Evolutionary conservation across 2,888 invertebrate genomes (phyloP).

Genomic region (Agonopterix subpropinquella): DNA sequence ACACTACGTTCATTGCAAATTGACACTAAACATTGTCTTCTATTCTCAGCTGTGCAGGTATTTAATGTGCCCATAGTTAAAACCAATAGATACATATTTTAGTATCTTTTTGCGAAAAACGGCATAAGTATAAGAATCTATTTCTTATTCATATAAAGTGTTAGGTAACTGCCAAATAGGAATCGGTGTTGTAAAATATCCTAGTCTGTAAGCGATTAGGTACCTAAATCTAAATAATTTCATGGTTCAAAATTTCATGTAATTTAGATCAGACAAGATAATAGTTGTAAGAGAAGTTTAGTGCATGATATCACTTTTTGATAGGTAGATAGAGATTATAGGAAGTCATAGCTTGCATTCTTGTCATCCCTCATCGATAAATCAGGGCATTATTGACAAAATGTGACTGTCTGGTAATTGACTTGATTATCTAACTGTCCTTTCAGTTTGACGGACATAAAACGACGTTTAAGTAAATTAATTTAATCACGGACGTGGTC

Average conservation of each 20-base stretch:
- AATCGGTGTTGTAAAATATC: slow-evolving; percentile 65
- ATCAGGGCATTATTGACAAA: too few relatives aligned
- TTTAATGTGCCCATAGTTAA: too few relatives aligned
- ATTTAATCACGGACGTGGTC: too few relatives aligned
- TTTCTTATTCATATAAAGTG: slow-evolving; percentile 40
- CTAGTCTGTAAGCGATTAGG: slow-evolving; percentile 52
- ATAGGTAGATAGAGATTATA: slow-evolving; percentile 23
- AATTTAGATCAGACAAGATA: slow-evolving; percentile 29
- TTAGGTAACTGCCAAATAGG: slow-evolving; percentile 72
- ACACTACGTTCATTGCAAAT: slow-evolving; percentile 17
- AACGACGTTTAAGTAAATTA: too few relatives aligned
- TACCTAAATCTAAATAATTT: slow-evolving; percentile 34
- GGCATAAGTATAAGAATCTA: slow-evolving; percentile 17
- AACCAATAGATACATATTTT: too few relatives aligned
- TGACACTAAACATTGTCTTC: not conserved
- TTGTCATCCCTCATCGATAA: not conserved
- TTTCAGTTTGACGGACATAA: too few relatives aligned
- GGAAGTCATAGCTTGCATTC: slow-evolving; percentile 2
- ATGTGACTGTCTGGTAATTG: too few relatives aligned
- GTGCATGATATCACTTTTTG: slow-evolving; percentile 52
- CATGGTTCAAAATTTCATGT: slow-evolving; percentile 39
- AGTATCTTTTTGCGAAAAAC: not conserved
- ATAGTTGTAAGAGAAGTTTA: slow-evolving; percentile 34
- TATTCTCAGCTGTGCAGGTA: too few relatives aligned
- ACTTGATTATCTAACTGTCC: too few relatives aligned